These are phyloP conservation scores for Acanthurus lineatus DNA, from an alignment of 2,797 vertebrate genomes.

Conservation along the genomic window DNA sequence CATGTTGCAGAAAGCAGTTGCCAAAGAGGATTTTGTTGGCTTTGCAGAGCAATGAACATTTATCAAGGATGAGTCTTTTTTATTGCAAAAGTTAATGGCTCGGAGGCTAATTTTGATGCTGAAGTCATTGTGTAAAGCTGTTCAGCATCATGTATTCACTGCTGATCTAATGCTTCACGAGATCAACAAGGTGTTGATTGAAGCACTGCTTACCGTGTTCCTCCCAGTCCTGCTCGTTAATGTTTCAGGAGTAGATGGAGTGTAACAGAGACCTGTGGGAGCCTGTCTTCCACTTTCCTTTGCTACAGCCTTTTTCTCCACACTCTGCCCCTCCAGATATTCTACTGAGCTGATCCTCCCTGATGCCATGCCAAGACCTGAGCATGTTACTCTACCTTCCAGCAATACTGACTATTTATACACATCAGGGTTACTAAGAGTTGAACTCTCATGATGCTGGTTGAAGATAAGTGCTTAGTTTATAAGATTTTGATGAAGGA, in stretches of 20 bases:
- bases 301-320: constrained; percentile 48
- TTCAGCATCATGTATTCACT: not conserved
- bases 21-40: constrained; percentile 10
- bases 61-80: not conserved
- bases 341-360: constrained; percentile 60
- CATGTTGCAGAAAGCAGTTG: not conserved
- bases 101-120: constrained; percentile 11
- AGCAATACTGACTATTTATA: constrained; percentile 51
- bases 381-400: constrained; percentile 47
- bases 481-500: constrained; percentile 1
- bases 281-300: constrained; percentile 61
- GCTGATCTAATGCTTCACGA: constrained; percentile 13
- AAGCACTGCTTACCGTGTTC: constrained; percentile 6
- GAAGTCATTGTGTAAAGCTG: not conserved
- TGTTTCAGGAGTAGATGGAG: constrained; percentile 39
- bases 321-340: constrained; percentile 68
- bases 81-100: constrained; percentile 19
- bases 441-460: constrained; percentile 36
- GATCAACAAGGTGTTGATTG: constrained; percentile 28
- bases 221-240: constrained; percentile 44
- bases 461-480: constrained; percentile 20
- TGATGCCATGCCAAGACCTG: constrained; percentile 64
- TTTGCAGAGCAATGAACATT: constrained; percentile 4
- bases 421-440: constrained; percentile 32
- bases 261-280: constrained; percentile 69